Evolutionary conservation across 2,113 vertebrate species (phyloP), one percentile per base, ranked within the genome.

Genomic region (Syngnathus typhle): DNA sequence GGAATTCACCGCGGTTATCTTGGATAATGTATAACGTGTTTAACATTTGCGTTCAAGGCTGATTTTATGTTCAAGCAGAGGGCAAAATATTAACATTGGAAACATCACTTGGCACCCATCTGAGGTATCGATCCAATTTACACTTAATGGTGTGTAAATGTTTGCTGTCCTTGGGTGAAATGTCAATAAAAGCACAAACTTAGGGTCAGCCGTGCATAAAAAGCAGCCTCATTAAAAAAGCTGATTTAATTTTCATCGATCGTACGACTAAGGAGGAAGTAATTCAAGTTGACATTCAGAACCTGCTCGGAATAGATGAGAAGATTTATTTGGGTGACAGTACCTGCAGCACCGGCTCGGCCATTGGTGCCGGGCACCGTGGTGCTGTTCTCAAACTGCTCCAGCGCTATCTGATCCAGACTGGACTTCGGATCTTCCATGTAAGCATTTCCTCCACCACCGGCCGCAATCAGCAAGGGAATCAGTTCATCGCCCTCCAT

Each of bases 391-490:
- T 95, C 92, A 75, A 92, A 94, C 75, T 93, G 91, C 74, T 96
- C 94, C 82, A 92, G 39, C 0, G 83, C 78, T 10, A 73, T 61
- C 0, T 86, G 82, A 21, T 93, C 92, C 78, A 85, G 68, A 44
- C 82, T 88, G 64, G 65, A 80, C 70, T 92, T 91, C 6, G 81
- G 91, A 74, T 91, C 84, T 78, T 94, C 93, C 85, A 93, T 69
- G 84, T 95, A 96, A 41, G 93, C 93, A 60, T 93, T 95, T 54
- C 95, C 94, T 82, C 95, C 95, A 61, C 93, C 96, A 19, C 95
- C 93, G 56, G 95, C 95, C 11, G 94, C 95, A 67, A 95, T 91
- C 86, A 94, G 88, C 88, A 93, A 87, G 44, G 93, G 95, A 83
- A 94, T 89, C 67, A 87, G 87, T 79, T 90, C 84, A 1, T 87